A percentile compares a stretch with the other conserved stretches of the same genome.
Evolutionary conservation across 2,888 invertebrate genomes (phyloP).

Genomic region (Oegoconia quadripuncta): DNA sequence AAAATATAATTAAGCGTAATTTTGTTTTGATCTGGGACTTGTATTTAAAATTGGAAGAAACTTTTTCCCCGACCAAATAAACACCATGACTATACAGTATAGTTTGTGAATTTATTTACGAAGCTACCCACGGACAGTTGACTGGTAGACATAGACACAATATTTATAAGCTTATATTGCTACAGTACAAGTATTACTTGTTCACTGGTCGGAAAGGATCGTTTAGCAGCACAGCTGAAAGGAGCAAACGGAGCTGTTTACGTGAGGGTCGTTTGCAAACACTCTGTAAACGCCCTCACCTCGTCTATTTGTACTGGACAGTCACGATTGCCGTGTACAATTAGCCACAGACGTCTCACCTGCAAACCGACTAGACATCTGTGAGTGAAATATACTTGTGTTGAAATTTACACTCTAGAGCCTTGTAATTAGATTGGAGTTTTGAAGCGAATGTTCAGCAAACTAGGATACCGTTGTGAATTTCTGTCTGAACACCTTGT

Average conservation of each 20-base stretch:
- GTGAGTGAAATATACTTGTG: background rate
- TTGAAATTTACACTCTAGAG: slow-evolving; percentile 2
- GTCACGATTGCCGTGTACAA: slow-evolving; percentile 65
- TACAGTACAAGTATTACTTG: slow-evolving; percentile 3
- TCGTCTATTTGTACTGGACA: slow-evolving; percentile 63
- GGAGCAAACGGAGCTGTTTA: slow-evolving; percentile 64
- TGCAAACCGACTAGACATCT: slow-evolving; percentile 36
- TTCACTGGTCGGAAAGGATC: slow-evolving; percentile 6
- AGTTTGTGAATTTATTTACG: too few species aligned
- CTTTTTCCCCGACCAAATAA: too few species aligned
- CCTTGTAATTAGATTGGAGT: slow-evolving; percentile 2
- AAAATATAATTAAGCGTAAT: too few species aligned
- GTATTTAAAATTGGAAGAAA: too few species aligned
- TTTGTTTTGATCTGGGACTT: too few species aligned
- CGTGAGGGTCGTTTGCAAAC: slow-evolving; percentile 70
- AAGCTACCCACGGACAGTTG: too few species aligned
- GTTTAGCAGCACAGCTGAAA: slow-evolving; percentile 23
- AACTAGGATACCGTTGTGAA: slow-evolving; percentile 5
- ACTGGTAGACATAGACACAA: too few species aligned
- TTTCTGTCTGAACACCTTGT: slow-evolving; percentile 28
- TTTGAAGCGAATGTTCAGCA: background rate
- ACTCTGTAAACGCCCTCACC: slow-evolving; percentile 62
- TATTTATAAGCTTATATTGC: background rate
- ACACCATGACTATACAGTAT: too few species aligned
- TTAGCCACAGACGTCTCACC: slow-evolving; percentile 64